phyloP scores from a whole-genome alignment of 2,888 invertebrate genomes.

The Cheilosia grossa region DNA sequence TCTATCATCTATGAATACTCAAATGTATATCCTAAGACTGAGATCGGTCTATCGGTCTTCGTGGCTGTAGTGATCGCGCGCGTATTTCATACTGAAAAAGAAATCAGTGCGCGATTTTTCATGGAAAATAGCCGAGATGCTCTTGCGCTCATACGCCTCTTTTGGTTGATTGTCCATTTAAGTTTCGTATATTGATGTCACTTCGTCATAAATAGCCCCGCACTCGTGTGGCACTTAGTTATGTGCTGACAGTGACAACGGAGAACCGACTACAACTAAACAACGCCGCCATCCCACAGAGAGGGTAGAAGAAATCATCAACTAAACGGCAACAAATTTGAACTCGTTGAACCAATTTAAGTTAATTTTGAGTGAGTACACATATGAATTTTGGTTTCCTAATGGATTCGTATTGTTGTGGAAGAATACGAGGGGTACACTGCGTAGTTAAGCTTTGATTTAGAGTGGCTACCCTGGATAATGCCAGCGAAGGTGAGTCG shows the following conservation, averaged over 20 bases:
- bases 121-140: conserved; percentile 50
- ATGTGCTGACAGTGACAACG: conserved; percentile 13
- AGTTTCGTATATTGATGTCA: conserved; percentile 40
- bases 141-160: conserved; percentile 61
- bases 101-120: conserved; percentile 65
- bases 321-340: conserved; percentile 76
- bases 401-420: conserved; percentile 57
- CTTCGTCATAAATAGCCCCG: conserved; percentile 30
- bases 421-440: conserved; percentile 38
- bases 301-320: conserved; percentile 24
- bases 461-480: conserved; percentile 13
- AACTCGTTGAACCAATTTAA: conserved; percentile 78
- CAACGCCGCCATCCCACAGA: background rate
- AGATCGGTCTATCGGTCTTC: conserved; percentile 16
- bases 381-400: conserved; percentile 53
- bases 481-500: conserved; percentile 9
- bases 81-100: conserved; percentile 79
- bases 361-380: conserved; percentile 74
- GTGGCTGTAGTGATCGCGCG: conserved; percentile 79
- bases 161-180: conserved; percentile 58
- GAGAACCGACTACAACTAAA: conserved; percentile 8
- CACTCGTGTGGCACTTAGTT: conserved; percentile 8
- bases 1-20: conserved; percentile 21
- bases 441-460: conserved; percentile 56
- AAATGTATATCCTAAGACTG: conserved; percentile 1